A percentile compares a stretch with the other conserved stretches of the same genome.
phyloP scores from a whole-genome alignment of 1,140 invertebrate species.

The Nasonia vitripennis region DNA sequence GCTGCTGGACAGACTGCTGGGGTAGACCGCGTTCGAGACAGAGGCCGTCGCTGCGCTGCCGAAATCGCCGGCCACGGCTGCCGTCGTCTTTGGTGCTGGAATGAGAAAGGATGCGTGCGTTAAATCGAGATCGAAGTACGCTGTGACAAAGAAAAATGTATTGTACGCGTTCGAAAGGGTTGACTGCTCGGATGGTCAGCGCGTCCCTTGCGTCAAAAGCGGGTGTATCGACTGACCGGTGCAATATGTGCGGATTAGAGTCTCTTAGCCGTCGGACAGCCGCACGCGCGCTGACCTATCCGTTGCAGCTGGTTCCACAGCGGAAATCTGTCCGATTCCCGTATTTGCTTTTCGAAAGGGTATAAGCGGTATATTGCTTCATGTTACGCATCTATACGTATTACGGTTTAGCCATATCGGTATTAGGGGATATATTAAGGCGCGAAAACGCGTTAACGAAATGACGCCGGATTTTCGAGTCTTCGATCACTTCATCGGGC shows the following conservation, averaged over 20 bases:
- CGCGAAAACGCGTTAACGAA: neutral
- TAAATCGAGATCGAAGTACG: neutral
- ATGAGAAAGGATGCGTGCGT: neutral
- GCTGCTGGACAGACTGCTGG: constrained; percentile 50
- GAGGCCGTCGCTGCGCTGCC: constrained; percentile 58
- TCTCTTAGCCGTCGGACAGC: constrained; percentile 17
- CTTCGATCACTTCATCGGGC: constrained; percentile 24
- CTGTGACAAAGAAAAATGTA: neutral
- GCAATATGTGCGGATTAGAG: constrained; percentile 32
- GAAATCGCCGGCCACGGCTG: constrained; percentile 67
- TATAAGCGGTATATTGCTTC: neutral
- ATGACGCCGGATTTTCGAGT: constrained; percentile 1
- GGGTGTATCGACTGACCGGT: constrained; percentile 35
- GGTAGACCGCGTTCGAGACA: constrained; percentile 60
- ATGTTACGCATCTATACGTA: neutral
- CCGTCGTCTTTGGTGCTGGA: constrained; percentile 83
- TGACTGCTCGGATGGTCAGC: constrained; percentile 1
- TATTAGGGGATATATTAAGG: neutral
- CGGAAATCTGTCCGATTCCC: neutral
- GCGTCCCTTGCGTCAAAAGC: neutral
- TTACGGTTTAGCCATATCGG: neutral
- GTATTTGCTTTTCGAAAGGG: constrained; percentile 33
- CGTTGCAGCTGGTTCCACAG: constrained; percentile 36
- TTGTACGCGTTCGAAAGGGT: neutral
- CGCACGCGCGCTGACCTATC: constrained; percentile 23